Evolutionary conservation across 53 echinoderm and acorn worm species (phyloP), one percentile per base, ranked within the genome.

Genomic region (Zoroaster sp.): DNA sequence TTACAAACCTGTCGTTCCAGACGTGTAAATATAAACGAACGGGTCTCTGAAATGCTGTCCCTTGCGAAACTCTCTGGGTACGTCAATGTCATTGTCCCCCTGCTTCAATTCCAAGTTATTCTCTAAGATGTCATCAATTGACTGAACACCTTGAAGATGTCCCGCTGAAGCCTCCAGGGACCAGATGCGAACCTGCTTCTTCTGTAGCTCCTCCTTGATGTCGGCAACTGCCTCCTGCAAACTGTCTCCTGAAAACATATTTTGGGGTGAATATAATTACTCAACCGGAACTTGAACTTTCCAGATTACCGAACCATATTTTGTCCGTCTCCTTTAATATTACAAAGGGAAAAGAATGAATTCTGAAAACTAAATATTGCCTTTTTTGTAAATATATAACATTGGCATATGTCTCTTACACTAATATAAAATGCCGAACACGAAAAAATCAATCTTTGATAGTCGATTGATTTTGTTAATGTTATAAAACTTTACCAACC

Each of bases 21-120:
- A 97, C 0, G 97, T 97, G 75, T 97, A 97, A 45, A 97, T 95
- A 88, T 94, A 95, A 9, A 89, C 97, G 59, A 93, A 90, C 4
- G 95, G 88, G 33, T 94, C 92, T 59, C 88, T 73, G 42, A 95
- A 89, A 15, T 89, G 87, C 25, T 91, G 91, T 6, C 96, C 94
- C 20, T 53, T 54, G 14, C 96, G 93, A 35, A 96, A 88, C 33
- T 95, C 91, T 52, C 93, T 87, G 14, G 96, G 87, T 20, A 79
- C 73, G 76, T 96, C 71, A 3, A 35, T 12, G 0, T 82, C 82
- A 59, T 93, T 78, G 37, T 86, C 87, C 18, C 83, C 78, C 6
- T 85, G 43, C 14, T 66, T 59, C 32, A 77, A 25, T 18, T 65
- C 83, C 6, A 68, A 47, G 53, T 78, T 75, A 33, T 87, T 77